phyloP scores from a whole-genome alignment of 2,888 invertebrate species.

The Hypolimnas misippus region DNA sequence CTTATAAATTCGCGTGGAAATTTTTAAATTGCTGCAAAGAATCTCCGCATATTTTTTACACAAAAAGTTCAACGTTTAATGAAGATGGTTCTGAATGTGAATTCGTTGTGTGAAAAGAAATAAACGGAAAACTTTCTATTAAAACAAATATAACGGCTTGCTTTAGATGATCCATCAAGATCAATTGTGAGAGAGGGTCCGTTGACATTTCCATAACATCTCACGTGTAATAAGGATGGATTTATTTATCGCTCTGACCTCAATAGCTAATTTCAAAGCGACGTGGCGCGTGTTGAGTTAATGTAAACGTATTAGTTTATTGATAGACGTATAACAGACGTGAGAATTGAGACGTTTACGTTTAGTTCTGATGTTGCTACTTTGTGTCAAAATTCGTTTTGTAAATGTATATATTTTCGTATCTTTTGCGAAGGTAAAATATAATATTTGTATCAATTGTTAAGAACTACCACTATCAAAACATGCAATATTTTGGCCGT shows the following conservation, averaged over 20 bases:
- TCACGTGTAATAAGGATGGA: slow-evolving; percentile 52
- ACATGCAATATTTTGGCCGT: too few species aligned
- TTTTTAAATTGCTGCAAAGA: slow-evolving; percentile 11
- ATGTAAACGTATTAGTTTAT: slow-evolving; percentile 6
- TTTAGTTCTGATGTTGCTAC: not conserved
- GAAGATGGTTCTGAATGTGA: not conserved
- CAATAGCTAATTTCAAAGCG: slow-evolving; percentile 37
- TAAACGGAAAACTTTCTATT: not conserved
- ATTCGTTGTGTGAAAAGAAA: not conserved
- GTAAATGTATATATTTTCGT: too few species aligned
- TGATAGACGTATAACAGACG: slow-evolving; percentile 7
- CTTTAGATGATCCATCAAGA: slow-evolving; percentile 44
- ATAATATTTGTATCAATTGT: too few species aligned
- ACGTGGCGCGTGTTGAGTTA: slow-evolving; percentile 8
- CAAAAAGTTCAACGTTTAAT: slow-evolving; percentile 5
- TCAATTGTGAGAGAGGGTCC: slow-evolving; percentile 37
- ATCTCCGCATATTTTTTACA: not conserved
- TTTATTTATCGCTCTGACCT: slow-evolving; percentile 49
- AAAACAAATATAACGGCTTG: not conserved
- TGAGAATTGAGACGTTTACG: not conserved
- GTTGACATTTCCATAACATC: slow-evolving; percentile 45
- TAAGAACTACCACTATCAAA: too few species aligned
- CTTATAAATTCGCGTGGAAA: slow-evolving; percentile 11
- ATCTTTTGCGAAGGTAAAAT: too few species aligned
- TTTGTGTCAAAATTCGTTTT: not conserved